Percentiles rank a stretch among this genome's conserved stretches.
Conservation (phyloP, 2,888 invertebrate species). For the Orthosia incerta region DNA sequence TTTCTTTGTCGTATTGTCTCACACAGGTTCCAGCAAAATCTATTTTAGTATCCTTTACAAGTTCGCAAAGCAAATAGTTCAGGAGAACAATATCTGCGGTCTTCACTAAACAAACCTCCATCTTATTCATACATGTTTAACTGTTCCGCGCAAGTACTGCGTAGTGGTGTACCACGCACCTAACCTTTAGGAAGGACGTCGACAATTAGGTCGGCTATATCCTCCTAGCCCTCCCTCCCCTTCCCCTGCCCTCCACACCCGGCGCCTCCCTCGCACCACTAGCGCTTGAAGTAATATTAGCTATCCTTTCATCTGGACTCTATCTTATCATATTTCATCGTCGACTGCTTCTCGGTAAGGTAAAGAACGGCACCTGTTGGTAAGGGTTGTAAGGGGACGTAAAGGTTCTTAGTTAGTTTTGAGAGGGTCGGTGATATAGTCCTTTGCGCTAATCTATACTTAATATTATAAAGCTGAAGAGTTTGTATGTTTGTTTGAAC, state of each 20-base stretch:
- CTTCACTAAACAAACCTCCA: background rate
- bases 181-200: slow-evolving; percentile 48
- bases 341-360: background rate
- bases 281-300: slow-evolving; percentile 40
- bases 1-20: background rate
- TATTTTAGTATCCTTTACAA: background rate
- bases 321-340: slow-evolving; percentile 9
- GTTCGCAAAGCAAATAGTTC: background rate
- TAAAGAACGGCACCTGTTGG: slow-evolving; percentile 1
- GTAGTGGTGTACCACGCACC: slow-evolving; percentile 23
- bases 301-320: slow-evolving; percentile 5
- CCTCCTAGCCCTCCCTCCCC: slow-evolving; percentile 7
- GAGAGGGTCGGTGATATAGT: background rate
- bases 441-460: background rate
- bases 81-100: background rate
- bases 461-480: no score
- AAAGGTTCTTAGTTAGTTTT: background rate
- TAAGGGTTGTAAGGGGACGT: background rate
- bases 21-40: background rate
- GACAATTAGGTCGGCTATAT: slow-evolving; percentile 47
- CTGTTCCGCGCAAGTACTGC: slow-evolving; percentile 8
- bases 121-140: slow-evolving; percentile 12
- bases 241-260: background rate
- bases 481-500: no score
- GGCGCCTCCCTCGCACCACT: slow-evolving; percentile 11